Base-by-base conservation (phyloP, 1,140 invertebrate species). In the Oncopodura yosiiana region DNA sequence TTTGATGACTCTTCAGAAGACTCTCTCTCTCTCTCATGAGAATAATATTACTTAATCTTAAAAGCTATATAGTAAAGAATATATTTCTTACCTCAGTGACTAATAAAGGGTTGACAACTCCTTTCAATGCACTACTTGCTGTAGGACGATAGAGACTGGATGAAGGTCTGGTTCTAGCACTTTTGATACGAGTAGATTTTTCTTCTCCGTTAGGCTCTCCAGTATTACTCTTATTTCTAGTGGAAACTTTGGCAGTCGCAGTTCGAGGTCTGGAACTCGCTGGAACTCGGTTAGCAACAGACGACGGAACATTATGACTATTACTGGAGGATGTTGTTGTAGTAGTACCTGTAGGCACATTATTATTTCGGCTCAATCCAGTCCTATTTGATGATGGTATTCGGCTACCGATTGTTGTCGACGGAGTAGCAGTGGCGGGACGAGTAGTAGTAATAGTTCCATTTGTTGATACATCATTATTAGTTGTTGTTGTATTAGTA, bases 141-240 rank as follows among this genome's bases (percentile, higher is more conserved):
- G 52, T 53, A 27, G 52, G 43, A 38, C 36, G 43, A 44, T 53
- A 53, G 42, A 53, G 44, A 46, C 52, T 53, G 19, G 52, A 53
- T n/a, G 52, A 27, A n/a, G 52, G 52, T 53, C 52, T 18, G 18
- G 34, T 21, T 23, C 34, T 46, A 18, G 44, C 44, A 46, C 44
- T 46, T 46, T 46, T 46, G 11, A 30, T 30, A 32, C 44, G 27
- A n/a, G n/a, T n/a, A 46, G 44, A 46, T 30, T 46, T 46, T 19
- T 46, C 44, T n/a, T 46, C 44, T 27, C 26, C 18, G 44, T 46
- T 27, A 30, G 27, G 27, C 27, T 46, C 34, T 46, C 44, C 44
- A 30, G 30, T 46, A 46, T 27, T 46, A 19, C 27, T 30, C 34
- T 27, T 30, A 46, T 27, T 21, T 32, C 27, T 27, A 46, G 44